Evolutionary conservation across 2,888 invertebrate genomes (phyloP).

Genomic region (Diadegma fenestrale): DNA sequence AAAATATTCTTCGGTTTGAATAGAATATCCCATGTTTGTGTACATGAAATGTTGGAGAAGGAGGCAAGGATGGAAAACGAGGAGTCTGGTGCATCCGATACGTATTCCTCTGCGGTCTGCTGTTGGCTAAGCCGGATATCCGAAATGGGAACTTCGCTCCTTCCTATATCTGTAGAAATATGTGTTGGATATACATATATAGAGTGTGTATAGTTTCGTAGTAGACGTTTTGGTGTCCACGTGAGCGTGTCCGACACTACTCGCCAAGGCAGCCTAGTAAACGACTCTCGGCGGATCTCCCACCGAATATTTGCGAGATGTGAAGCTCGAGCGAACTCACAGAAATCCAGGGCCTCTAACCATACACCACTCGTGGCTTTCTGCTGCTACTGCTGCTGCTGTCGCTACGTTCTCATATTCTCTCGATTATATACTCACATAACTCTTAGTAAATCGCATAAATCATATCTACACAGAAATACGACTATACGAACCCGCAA

Average conservation of each 20-base stretch:
- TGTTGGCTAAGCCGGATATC: slow-evolving; percentile 78
- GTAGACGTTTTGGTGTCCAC: slow-evolving; percentile 66
- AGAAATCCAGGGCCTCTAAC: slow-evolving; percentile 53
- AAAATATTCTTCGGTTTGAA: neutral
- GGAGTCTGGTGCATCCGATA: slow-evolving; percentile 72
- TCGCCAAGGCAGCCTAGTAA: slow-evolving; percentile 39
- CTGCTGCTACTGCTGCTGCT: slow-evolving; percentile 46
- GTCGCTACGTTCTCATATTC: slow-evolving; percentile 61
- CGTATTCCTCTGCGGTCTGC: slow-evolving; percentile 73
- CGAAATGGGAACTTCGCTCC: slow-evolving; percentile 73
- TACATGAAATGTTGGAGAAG: slow-evolving; percentile 52
- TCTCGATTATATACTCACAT: slow-evolving; percentile 6
- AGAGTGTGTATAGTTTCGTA: slow-evolving; percentile 37
- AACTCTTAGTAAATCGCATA: neutral
- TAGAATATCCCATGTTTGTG: slow-evolving; percentile 23
- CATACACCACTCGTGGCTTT: slow-evolving; percentile 41
- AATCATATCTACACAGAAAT: slow-evolving; percentile 24
- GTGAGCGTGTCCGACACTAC: slow-evolving; percentile 67
- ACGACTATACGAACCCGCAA: neutral
- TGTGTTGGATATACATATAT: slow-evolving; percentile 22
- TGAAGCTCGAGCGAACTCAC: slow-evolving; percentile 44
- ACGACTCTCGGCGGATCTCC: slow-evolving; percentile 38
- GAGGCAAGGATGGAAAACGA: slow-evolving; percentile 53
- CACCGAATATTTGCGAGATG: slow-evolving; percentile 63
- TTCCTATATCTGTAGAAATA: slow-evolving; percentile 38